Percentiles rank a stretch among this genome's conserved stretches.
These are phyloP conservation scores for Rafetus swinhoei DNA, from an alignment of 2,113 vertebrate genomes.

Conservation along the genomic window DNA sequence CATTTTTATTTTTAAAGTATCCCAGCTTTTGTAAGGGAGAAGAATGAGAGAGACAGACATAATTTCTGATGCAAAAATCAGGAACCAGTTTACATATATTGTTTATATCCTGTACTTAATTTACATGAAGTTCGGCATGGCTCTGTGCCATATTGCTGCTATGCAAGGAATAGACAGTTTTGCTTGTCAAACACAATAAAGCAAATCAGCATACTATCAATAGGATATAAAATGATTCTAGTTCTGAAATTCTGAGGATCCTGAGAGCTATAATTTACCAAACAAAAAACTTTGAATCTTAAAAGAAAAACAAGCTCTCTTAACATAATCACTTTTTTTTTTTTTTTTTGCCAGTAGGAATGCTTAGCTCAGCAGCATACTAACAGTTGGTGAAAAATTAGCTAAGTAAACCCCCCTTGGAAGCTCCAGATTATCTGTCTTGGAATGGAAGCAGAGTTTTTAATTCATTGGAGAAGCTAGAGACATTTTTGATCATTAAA, in stretches of 20 bases:
- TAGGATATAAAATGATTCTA: not conserved
- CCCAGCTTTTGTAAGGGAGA: accelerated
- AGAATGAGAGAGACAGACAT: not conserved
- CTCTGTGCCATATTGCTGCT: not conserved
- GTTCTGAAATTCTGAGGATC: not conserved
- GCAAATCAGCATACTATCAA: not conserved
- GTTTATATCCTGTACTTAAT: not conserved
- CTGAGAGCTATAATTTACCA: not conserved
- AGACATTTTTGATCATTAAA: slow-evolving; percentile 7
- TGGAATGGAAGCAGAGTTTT: not conserved
- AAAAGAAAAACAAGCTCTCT: not conserved
- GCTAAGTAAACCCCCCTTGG: not conserved
- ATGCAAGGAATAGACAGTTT: not conserved
- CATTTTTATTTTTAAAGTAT: not conserved
- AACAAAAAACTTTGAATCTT: not conserved
- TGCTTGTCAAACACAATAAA: not conserved
- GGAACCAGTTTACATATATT: not conserved
- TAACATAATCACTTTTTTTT: slow-evolving; percentile 11
- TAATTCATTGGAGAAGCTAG: not conserved
- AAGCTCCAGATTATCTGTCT: not conserved
- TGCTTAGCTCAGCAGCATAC: not conserved
- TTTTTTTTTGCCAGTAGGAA: not conserved
- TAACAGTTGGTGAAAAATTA: not conserved
- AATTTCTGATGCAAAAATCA: not conserved
- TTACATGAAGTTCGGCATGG: not conserved